Percentiles rank a stretch among this genome's conserved stretches.
phyloP scores from a whole-genome alignment of 2,113 vertebrate genomes.

The Pterocles burchelli region DNA sequence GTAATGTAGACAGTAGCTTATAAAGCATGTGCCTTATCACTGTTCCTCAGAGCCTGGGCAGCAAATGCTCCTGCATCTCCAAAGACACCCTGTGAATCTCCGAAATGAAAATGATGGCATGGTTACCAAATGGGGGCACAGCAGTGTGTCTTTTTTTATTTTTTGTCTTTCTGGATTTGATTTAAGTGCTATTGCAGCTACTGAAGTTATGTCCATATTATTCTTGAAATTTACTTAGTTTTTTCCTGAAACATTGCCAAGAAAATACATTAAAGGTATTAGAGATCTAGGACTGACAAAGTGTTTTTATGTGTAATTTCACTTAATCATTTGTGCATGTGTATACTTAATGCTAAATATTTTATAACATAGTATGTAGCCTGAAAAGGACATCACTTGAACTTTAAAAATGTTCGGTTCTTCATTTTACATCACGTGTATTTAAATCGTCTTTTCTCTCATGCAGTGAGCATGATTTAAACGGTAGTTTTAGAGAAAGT shows the following conservation, averaged over 20 bases:
- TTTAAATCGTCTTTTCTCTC: background rate
- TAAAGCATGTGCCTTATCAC: background rate
- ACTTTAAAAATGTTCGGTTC: background rate
- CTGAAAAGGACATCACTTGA: background rate
- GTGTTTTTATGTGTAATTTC: background rate
- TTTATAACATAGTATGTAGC: background rate
- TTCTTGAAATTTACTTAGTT: background rate
- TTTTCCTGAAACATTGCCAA: background rate
- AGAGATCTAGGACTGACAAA: background rate
- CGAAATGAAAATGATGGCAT: background rate
- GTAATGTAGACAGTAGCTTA: background rate
- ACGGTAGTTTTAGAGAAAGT: background rate
- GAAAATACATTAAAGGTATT: background rate
- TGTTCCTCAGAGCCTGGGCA: background rate
- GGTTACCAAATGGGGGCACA: background rate
- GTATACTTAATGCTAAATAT: background rate
- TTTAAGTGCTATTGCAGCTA: background rate
- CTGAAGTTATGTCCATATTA: background rate
- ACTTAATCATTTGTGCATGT: background rate
- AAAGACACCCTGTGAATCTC: background rate
- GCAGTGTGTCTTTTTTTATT: background rate
- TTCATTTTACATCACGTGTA: background rate
- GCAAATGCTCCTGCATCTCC: background rate
- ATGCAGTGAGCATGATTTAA: background rate
- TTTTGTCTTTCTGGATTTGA: background rate